phyloP scores from a whole-genome alignment of 2,113 vertebrate genomes.

The Dryoscopus gambensis region DNA sequence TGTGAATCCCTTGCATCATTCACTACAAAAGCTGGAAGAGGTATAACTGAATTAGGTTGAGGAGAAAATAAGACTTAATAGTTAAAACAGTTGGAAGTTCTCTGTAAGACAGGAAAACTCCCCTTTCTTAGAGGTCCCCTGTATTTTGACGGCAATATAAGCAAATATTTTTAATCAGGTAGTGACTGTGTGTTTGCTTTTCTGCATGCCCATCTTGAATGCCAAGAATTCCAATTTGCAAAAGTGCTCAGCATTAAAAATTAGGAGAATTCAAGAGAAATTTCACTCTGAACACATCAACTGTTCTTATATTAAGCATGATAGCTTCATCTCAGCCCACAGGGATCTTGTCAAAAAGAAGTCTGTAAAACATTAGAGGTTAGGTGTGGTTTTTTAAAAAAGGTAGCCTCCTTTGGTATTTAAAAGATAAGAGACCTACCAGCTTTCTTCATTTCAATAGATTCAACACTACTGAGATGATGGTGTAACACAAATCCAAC shows the following conservation, averaged over 20 bases:
- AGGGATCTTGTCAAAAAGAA: background rate
- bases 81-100: background rate
- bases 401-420: background rate
- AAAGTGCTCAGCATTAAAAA: background rate
- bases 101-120: background rate
- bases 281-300: background rate
- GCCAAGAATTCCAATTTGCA: background rate
- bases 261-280: background rate
- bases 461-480: background rate
- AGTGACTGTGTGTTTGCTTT: background rate
- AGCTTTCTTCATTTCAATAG: background rate
- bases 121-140: background rate
- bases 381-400: background rate
- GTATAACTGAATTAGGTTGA: background rate
- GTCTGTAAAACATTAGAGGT: background rate
- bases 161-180: background rate
- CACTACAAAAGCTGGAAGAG: background rate
- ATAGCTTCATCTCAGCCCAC: background rate
- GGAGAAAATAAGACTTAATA: background rate
- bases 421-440: background rate
- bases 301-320: background rate
- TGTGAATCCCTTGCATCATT: background rate
- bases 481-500: background rate
- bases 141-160: background rate
- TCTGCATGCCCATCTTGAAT: background rate